These are phyloP conservation scores for Willisornis vidua DNA, from an alignment of 2,113 vertebrate species.

Conservation along the genomic window DNA sequence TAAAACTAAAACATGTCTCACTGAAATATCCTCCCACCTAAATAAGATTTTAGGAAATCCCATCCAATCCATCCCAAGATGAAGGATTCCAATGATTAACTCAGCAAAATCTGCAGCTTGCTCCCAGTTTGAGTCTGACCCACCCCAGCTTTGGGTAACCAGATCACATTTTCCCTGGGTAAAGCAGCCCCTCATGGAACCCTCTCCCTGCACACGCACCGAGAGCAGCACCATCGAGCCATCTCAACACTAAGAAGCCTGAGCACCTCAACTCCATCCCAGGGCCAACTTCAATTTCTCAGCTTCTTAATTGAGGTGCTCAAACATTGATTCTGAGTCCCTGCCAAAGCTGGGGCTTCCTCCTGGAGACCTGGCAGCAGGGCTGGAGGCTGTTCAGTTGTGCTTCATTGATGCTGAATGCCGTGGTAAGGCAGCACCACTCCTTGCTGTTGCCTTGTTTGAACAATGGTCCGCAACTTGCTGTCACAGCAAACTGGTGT, in stretches of 20 bases:
- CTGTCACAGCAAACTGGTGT: slow-evolving; percentile 35
- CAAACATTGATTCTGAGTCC: background rate
- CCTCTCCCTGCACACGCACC: background rate
- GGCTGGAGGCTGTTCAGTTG: background rate
- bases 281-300: background rate
- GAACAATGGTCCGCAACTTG: background rate
- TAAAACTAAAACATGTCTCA: background rate
- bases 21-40: background rate
- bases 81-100: background rate
- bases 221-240: accelerated
- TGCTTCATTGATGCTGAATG: background rate
- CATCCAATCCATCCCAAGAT: background rate
- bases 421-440: background rate
- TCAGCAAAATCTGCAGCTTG: background rate
- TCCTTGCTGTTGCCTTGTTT: slow-evolving; percentile 5
- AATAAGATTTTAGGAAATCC: background rate
- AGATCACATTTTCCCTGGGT: background rate
- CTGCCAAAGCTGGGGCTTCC: background rate
- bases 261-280: background rate
- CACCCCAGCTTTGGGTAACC: background rate
- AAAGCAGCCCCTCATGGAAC: background rate
- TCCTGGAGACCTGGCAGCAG: background rate
- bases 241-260: background rate
- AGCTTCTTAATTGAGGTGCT: background rate
- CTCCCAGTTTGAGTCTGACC: background rate